These are phyloP conservation scores for Torymus tubicola DNA, from an alignment of 2,888 invertebrate genomes.

Conservation along the genomic window DNA sequence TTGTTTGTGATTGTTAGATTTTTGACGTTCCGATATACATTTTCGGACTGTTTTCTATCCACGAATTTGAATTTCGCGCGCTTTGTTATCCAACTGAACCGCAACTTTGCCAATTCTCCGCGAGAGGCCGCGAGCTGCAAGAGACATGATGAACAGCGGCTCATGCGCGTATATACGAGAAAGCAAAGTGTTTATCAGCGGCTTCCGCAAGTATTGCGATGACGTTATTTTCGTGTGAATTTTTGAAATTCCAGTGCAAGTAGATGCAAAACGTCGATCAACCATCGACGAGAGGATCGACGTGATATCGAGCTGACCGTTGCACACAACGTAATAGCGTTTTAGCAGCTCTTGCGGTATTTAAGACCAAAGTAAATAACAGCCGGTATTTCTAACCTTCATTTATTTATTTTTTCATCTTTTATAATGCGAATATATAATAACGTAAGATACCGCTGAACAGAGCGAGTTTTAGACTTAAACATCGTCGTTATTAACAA, in stretches of 20 bases:
- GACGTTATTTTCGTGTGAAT: conserved; percentile 31
- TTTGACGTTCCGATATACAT: too few relatives aligned
- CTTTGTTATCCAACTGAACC: too few relatives aligned
- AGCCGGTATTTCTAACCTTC: conserved; percentile 48
- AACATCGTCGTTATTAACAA: conserved; percentile 50
- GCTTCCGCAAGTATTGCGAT: conserved; percentile 18
- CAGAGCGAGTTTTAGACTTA: conserved; percentile 49
- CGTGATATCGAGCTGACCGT: conserved; percentile 3
- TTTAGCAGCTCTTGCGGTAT: conserved; percentile 10
- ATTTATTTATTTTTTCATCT: conserved; percentile 45
- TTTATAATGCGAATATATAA: conserved; percentile 3
- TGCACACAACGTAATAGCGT: background rate
- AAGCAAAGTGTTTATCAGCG: background rate
- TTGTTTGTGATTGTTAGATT: too few relatives aligned
- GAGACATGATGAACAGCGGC: too few relatives aligned
- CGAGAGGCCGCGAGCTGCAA: too few relatives aligned
- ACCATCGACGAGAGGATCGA: background rate
- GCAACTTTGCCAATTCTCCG: too few relatives aligned
- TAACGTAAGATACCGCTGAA: conserved; percentile 45
- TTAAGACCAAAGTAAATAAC: conserved; percentile 36
- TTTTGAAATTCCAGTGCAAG: conserved; percentile 14
- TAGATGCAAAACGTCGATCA: background rate
- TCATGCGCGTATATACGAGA: background rate
- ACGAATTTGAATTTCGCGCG: too few relatives aligned
- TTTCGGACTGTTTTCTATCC: too few relatives aligned